Evolutionary conservation across 2,797 vertebrate genomes (phyloP), one percentile per base, ranked within the genome.

Genomic region (Pristis pectinata): DNA sequence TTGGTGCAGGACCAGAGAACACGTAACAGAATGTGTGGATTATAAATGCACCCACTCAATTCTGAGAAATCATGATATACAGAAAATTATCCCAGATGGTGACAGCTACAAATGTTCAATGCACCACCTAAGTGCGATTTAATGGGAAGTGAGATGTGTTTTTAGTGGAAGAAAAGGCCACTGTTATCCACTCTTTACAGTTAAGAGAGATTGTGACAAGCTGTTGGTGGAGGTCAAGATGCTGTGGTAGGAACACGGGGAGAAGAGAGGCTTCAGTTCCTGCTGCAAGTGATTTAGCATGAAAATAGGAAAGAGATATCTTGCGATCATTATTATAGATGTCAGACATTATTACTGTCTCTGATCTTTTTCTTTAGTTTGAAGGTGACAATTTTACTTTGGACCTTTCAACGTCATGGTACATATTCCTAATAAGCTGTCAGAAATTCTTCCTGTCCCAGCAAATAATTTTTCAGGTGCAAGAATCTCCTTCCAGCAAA

Each of bases 101-200:
- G 92, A 94, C 44, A 76, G 92, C 70, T 94, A 56, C 70, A 94
- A 94, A 94, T 76, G 70, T 94, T 74, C 44, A n/a, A 72, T 53
- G 4, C 27, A 76, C 2, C 5, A 56, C 70, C 70, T 94, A 76
- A 76, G 70, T 94, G 64, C 70, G 44, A 94, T 94, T 53, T 94
- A 94, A 94, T 94, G 92, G 70, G 41, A 94, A 94, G 70, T 76
- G 92, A 94, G 41, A 19, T n/a, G 70, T 94, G 92, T 94, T 76
- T 74, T 56, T 76, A 53, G 67, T 70, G 37, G 24, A 76, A 76
- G 70, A 53, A 76, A 94, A 94, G 92, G 92, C 70, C 70, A 94
- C 61, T 70, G 37, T 93, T 70, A 93, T 93, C 37, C 67, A 72
- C 22, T 94, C 44, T 94, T 76, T 53, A 74, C 92, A 74, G 44